Evolutionary conservation across 1,140 invertebrate species (phyloP).

Genomic region (Dolichoris vasculosae): DNA sequence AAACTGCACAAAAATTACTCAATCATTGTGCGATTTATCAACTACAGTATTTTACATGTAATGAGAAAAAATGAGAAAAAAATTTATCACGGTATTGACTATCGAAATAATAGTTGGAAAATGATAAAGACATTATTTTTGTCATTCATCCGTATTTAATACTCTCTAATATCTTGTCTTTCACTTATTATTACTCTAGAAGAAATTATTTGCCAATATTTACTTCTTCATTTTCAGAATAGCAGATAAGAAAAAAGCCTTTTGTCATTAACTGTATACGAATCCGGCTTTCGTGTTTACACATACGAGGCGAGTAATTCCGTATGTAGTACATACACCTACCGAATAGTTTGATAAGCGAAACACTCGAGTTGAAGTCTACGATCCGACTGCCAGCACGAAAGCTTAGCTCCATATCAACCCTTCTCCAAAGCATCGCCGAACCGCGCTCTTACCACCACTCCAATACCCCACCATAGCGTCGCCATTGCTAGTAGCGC

Average conservation of each 20-base stretch:
- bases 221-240: too few species aligned
- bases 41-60: not conserved
- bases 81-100: too few species aligned
- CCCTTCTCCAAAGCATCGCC: conserved; percentile 58
- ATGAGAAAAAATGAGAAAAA: not conserved
- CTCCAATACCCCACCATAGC: conserved; percentile 42
- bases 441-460: conserved; percentile 61
- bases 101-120: too few species aligned
- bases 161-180: too few species aligned
- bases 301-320: not conserved
- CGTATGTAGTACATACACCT: too few species aligned
- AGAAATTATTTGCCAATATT: too few species aligned
- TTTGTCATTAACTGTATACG: too few species aligned
- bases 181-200: too few species aligned
- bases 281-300: not conserved
- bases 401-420: conserved; percentile 68
- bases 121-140: too few species aligned
- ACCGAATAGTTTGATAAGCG: conserved; percentile 32
- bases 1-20: not conserved
- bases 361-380: conserved; percentile 64
- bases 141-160: too few species aligned
- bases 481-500: conserved; percentile 43
- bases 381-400: conserved; percentile 68
- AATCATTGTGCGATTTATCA: not conserved
- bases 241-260: too few species aligned